Evolutionary conservation across 2,113 vertebrate genomes (phyloP).

Genomic region (Numida meleagris): DNA sequence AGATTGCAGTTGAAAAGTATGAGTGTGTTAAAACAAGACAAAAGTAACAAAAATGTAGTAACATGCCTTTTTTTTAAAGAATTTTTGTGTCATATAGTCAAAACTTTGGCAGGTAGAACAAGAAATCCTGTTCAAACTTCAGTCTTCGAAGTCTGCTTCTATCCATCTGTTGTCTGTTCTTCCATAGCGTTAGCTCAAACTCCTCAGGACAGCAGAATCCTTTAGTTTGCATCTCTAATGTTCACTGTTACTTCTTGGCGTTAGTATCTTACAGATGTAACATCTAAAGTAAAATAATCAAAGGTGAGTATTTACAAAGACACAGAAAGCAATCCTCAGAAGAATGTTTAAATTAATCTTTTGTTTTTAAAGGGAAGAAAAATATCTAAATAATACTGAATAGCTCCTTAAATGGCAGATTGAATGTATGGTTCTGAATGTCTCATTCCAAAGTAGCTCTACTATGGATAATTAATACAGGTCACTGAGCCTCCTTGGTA

Average conservation of each 20-base stretch:
- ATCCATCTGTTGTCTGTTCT: not conserved
- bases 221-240: not conserved
- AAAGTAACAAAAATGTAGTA: not conserved
- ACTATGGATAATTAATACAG: not conserved
- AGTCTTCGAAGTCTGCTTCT: not conserved
- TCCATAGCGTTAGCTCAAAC: not conserved
- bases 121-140: not conserved
- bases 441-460: not conserved
- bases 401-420: not conserved
- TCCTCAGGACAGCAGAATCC: not conserved
- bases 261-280: not conserved
- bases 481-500: not conserved
- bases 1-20: not conserved
- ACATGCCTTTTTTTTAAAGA: not conserved
- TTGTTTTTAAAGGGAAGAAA: not conserved
- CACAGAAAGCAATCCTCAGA: not conserved
- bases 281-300: not conserved
- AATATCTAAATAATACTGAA: not conserved
- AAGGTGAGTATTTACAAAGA: not conserved
- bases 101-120: not conserved
- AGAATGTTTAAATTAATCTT: not conserved
- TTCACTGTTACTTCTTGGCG: not conserved
- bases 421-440: not conserved
- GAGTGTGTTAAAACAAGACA: not conserved
- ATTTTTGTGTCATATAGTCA: not conserved